Evolutionary conservation across 1,140 invertebrate species (phyloP), one percentile per base, ranked within the genome.

Genomic region (Lasioglossum albipes): DNA sequence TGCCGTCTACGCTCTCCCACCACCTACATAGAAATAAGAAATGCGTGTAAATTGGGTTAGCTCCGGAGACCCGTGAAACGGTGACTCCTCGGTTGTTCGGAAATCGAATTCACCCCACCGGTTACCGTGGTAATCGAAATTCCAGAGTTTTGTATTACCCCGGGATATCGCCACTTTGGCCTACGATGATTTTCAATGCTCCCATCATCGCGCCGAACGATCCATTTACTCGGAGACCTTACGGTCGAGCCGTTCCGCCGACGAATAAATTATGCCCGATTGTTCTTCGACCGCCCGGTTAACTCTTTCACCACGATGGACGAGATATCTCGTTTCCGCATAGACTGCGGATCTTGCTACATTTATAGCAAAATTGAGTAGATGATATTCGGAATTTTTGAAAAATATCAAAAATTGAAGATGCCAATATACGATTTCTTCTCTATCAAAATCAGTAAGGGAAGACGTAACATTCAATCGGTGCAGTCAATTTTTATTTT

Each of bases 21-120:
- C 65, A 61, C 49, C 27, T 70, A 75, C 75, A 73, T 62, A 71
- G 73, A 73, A 64, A 66, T 69, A 83, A 77, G 67, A 73, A 75
- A 81, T 64, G 85, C 80, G 80, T 85, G 76, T 81, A 83, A 81
- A 86, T 85, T 68, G 83, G 73, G 22, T 69, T 73, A 67, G 61
- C 16, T 49, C 36, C 18, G 41, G 41, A 22, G 70, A 36, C 66
- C 67, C 61, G 72, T 54, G 41, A 68, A 75, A 80, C 65, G 78
- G 27, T 42, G 78, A 66, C 36, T 79, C 13, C 72, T 61, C 52
- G 71, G 42, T 75, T 68, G 54, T 75, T 75, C 66, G 54, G 42
- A 69, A 80, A 80, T 80, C 73, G 73, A 80, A 80, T 80, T 80
- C 45, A 36, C 65, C 52, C 18, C 18, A 22, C 49, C 18, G 73